phyloP scores from a whole-genome alignment of 2,888 invertebrate genomes.

The Cotesia congregata region DNA sequence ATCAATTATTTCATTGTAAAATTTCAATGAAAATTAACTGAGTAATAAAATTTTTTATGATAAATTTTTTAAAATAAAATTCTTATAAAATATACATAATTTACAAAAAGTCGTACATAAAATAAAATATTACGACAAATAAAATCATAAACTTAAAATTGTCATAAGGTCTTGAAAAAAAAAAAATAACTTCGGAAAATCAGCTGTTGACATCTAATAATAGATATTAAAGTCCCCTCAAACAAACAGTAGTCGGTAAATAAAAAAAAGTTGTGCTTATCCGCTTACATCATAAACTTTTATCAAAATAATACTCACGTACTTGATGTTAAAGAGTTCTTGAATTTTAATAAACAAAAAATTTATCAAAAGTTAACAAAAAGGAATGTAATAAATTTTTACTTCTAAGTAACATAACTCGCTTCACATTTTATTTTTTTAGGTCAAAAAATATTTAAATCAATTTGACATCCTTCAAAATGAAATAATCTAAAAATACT shows the following conservation, averaged over 20 bases:
- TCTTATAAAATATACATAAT: too few relatives aligned
- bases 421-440: neutral
- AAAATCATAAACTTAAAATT: neutral
- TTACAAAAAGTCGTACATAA: neutral
- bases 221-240: neutral
- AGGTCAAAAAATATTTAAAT: neutral
- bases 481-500: neutral
- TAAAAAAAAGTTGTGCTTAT: neutral
- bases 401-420: neutral
- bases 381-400: neutral
- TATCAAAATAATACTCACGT: neutral
- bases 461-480: neutral
- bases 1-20: too few relatives aligned
- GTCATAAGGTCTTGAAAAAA: neutral
- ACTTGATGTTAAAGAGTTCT: neutral
- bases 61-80: too few relatives aligned
- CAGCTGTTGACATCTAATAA: neutral
- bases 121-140: neutral
- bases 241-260: neutral
- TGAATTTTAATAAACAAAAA: neutral
- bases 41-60: too few relatives aligned
- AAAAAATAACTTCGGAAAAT: neutral
- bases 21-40: too few relatives aligned
- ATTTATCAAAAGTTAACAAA: neutral
- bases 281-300: neutral